phyloP scores from a whole-genome alignment of 2,888 invertebrate species.

The Tethea ocularis region DNA sequence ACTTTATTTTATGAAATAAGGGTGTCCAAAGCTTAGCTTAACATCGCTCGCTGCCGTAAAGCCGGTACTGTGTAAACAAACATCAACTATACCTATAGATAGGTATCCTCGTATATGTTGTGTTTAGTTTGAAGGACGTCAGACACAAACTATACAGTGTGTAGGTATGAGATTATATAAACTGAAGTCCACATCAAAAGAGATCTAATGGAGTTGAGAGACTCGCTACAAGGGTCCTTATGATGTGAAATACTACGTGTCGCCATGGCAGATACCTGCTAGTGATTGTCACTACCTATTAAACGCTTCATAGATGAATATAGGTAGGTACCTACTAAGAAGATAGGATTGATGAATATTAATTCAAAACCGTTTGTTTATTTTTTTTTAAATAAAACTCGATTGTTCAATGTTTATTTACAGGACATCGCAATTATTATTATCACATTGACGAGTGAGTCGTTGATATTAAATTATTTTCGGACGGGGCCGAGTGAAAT shows the following conservation, averaged over 20 bases:
- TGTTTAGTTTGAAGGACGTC: neutral
- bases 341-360: no score
- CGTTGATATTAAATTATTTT: constrained; percentile 44
- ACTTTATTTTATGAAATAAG: neutral
- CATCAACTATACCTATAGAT: neutral
- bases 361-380: no score
- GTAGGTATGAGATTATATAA: neutral
- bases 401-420: neutral
- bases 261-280: neutral
- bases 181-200: neutral
- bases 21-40: neutral
- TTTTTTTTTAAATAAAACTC: neutral
- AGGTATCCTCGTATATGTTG: constrained; percentile 5
- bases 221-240: neutral
- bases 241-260: neutral
- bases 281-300: no score
- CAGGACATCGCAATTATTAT: constrained; percentile 39
- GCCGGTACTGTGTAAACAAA: neutral
- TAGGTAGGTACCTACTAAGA: no score
- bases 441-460: constrained; percentile 43
- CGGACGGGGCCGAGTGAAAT: constrained; percentile 19
- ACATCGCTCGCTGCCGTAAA: neutral
- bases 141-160: neutral
- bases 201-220: constrained; percentile 3
- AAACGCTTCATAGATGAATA: no score